Evolutionary conservation across 35 echinoderm and acorn worm species (phyloP).

Genomic region (Chiridota heheva): DNA sequence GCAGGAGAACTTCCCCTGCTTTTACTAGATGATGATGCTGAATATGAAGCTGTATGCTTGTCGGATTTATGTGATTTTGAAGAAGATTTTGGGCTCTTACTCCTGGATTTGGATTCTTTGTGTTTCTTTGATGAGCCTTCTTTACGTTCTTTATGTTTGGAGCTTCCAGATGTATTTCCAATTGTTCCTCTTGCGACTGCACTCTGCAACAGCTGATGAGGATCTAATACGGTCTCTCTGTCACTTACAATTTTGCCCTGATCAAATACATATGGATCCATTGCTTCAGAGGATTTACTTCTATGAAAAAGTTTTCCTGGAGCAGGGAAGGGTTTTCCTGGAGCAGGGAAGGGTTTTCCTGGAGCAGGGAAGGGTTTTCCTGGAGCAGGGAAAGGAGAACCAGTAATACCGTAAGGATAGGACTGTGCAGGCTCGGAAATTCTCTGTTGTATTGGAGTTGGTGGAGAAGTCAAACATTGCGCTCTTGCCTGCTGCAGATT

Average conservation of each 20-base stretch:
- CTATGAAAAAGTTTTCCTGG: conserved; percentile 14
- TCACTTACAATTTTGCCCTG: not conserved
- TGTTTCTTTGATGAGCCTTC: conserved; percentile 8
- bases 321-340: conserved; percentile 19
- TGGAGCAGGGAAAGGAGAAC: conserved; percentile 16
- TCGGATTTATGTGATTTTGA: conserved; percentile 22
- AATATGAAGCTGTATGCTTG: not conserved
- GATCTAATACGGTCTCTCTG: conserved; percentile 1
- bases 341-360: conserved; percentile 19
- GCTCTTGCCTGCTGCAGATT: conserved; percentile 46
- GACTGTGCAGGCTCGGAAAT: no score
- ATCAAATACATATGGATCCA: conserved; percentile 4
- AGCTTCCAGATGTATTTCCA: not conserved
- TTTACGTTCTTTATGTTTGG: no score
- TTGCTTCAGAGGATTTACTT: conserved; percentile 21
- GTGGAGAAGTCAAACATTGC: conserved; percentile 16
- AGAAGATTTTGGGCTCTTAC: conserved; percentile 44
- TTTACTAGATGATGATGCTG: not conserved
- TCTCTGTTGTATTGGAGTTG: conserved; percentile 3
- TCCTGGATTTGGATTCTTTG: conserved; percentile 36
- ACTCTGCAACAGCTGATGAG: not conserved
- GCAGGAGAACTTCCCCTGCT: not conserved
- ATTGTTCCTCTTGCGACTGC: not conserved
- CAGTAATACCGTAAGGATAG: no score
- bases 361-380: conserved; percentile 15